Base-by-base conservation (phyloP, 2,888 invertebrate species). In the Aphidius colemani region DNA sequence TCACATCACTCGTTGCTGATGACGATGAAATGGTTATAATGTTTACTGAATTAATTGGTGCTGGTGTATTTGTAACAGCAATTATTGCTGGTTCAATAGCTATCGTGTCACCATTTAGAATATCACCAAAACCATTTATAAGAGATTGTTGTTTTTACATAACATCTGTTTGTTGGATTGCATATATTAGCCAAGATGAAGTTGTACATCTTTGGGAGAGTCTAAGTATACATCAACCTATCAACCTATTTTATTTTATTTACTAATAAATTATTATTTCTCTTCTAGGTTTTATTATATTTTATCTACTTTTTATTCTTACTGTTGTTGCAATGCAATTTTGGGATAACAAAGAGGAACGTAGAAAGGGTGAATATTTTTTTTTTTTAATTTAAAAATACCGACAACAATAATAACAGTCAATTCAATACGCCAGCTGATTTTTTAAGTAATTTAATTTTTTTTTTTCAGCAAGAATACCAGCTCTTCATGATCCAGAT, bases 31-130 rank as follows among this genome's bases (percentile, higher is more conserved):
- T 76, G 39, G 78, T 82, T 50, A 74, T 81, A 56, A 82, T 83
- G 72, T 83, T 81, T 72, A 75, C 81, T n/a, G 83, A 85, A 67
- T 69, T 83, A 40, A 79, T 84, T 73, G 88, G 89, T 51, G 88
- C 87, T 18, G 88, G 87, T 7, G 82, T 87, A 40, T 89, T 90
- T 76, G 85, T 88, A 6, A 87, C 87, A 0, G 82, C 86, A 1
- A 80, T 88, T 11, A 86, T 89, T 8, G 86, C 85, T 18, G 89
- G 88, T 0, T 78, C 85, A 2, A 83, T 89, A 1, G 83, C 87
- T 10, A 71, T 87, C 7, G 76, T 84, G n/a, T 77, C 77, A 9
- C 88, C 89, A 0, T 89, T 89, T 75, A 71, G 73, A 8, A 68
- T 81, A 9, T 53, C 66, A 9, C 64, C 75, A 51, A 73, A 70